Percentiles rank a stretch among this genome's conserved stretches.
Evolutionary conservation across 2,888 invertebrate species (phyloP).

Genomic region (Drosophila nigricruria): DNA sequence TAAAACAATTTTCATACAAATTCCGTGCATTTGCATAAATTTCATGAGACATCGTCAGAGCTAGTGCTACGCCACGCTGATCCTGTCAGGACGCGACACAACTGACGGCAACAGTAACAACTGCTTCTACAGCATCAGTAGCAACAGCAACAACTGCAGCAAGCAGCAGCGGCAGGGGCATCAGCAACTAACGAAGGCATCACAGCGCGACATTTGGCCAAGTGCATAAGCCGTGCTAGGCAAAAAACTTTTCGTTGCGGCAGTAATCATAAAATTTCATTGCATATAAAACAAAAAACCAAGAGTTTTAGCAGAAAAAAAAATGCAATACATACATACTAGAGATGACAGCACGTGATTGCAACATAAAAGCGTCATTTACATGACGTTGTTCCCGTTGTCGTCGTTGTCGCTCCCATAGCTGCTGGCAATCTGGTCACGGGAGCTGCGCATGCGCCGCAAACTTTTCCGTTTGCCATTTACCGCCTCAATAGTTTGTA

Average conservation of each 20-base stretch:
- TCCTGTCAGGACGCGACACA: conserved; percentile 18
- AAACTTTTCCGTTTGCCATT: conserved; percentile 80
- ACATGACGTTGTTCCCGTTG: conserved; percentile 54
- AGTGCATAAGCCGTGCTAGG: conserved; percentile 32
- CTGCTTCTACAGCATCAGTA: conserved; percentile 12
- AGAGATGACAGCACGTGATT: conserved; percentile 61
- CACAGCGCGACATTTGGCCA: conserved; percentile 71
- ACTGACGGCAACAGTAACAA: conserved; percentile 22
- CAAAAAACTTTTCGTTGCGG: conserved; percentile 44
- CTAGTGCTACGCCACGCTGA: conserved; percentile 34
- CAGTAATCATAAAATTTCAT: conserved; percentile 79
- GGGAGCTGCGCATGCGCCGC: conserved; percentile 66
- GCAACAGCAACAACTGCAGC: conserved; percentile 2
- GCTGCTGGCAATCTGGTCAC: conserved; percentile 32
- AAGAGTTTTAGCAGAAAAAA: conserved; percentile 7
- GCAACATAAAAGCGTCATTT: conserved; percentile 79
- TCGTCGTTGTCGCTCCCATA: conserved; percentile 26
- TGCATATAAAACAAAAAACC: conserved; percentile 73
- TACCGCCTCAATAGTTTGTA: conserved; percentile 75
- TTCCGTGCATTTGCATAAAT: conserved; percentile 81
- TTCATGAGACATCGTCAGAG: conserved; percentile 59
- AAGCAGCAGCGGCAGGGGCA: not conserved
- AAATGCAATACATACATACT: not conserved
- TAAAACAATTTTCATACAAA: conserved; percentile 81
- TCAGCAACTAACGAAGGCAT: conserved; percentile 60